These are phyloP conservation scores for Perdita meconis DNA, from an alignment of 2,888 invertebrate species.

Conservation along the genomic window DNA sequence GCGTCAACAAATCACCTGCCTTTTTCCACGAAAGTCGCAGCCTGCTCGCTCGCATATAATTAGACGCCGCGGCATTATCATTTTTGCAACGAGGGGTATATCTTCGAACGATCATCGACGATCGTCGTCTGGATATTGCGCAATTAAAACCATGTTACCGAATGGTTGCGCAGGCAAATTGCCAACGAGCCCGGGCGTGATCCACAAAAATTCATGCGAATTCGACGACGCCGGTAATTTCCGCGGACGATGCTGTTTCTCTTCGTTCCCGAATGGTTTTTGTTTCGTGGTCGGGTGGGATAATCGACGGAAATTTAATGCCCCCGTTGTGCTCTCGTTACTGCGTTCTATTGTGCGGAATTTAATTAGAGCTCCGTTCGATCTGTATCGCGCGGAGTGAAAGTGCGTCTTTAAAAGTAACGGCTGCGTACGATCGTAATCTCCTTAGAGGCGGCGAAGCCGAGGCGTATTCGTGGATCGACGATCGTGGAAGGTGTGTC, in stretches of 20 bases:
- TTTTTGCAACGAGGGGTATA: slow-evolving; percentile 39
- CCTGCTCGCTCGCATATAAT: slow-evolving; percentile 55
- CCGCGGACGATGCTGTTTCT: too few species aligned
- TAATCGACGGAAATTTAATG: slow-evolving; percentile 40
- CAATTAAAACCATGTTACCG: slow-evolving; percentile 53
- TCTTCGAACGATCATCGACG: slow-evolving; percentile 32
- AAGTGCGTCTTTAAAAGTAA: slow-evolving; percentile 27
- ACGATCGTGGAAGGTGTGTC: slow-evolving; percentile 8
- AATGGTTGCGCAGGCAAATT: slow-evolving; percentile 26
- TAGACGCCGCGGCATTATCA: slow-evolving; percentile 59
- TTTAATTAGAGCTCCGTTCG: slow-evolving; percentile 40
- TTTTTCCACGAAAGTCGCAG: slow-evolving; percentile 54
- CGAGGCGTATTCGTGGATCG: slow-evolving; percentile 12
- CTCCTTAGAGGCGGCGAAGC: slow-evolving; percentile 12
- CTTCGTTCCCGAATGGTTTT: too few species aligned
- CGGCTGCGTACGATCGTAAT: slow-evolving; percentile 24
- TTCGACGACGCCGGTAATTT: too few species aligned
- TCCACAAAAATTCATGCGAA: slow-evolving; percentile 37
- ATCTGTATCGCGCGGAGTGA: slow-evolving; percentile 41
- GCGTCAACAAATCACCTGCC: slow-evolving; percentile 73
- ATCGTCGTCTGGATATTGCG: slow-evolving; percentile 26
- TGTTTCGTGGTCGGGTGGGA: too few species aligned
- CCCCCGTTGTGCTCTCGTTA: background rate
- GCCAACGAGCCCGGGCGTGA: slow-evolving; percentile 2
- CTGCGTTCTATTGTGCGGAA: slow-evolving; percentile 38